Percentiles rank a stretch among this genome's conserved stretches.
phyloP scores from a whole-genome alignment of 2,888 invertebrate species.

The Orthosia gothica region DNA sequence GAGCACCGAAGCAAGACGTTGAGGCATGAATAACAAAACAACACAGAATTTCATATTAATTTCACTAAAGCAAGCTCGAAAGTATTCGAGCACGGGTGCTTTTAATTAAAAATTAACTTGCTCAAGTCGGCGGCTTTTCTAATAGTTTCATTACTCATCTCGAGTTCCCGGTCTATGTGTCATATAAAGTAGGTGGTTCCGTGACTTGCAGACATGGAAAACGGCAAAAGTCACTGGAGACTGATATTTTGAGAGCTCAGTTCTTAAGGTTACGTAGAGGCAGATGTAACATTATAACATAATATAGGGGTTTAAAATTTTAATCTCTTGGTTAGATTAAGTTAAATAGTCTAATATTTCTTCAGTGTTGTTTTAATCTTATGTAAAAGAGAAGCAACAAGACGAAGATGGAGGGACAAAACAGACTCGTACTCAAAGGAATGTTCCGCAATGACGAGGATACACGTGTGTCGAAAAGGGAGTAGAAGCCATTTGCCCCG shows the following conservation, averaged over 20 bases:
- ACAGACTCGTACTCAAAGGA: too few species aligned
- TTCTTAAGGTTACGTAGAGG: not conserved
- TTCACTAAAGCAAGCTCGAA: constrained; percentile 41
- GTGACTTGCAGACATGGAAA: constrained; percentile 11
- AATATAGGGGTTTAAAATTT: too few species aligned
- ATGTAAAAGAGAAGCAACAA: not conserved
- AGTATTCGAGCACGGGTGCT: constrained; percentile 35
- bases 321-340: too few species aligned
- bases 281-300: too few species aligned
- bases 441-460: too few species aligned
- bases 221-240: not conserved
- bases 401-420: too few species aligned
- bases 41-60: constrained; percentile 49
- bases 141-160: constrained; percentile 69
- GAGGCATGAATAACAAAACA: constrained; percentile 20
- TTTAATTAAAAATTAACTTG: constrained; percentile 64
- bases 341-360: too few species aligned
- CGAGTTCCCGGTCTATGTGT: constrained; percentile 21
- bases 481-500: too few species aligned
- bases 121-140: constrained; percentile 52
- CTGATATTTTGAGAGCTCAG: not conserved
- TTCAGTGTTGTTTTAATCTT: too few species aligned
- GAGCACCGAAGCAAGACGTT: not conserved
- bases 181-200: constrained; percentile 12
- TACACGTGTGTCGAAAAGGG: too few species aligned